phyloP scores from a whole-genome alignment of 2,113 vertebrate species.

The Pluvianellus socialis region DNA sequence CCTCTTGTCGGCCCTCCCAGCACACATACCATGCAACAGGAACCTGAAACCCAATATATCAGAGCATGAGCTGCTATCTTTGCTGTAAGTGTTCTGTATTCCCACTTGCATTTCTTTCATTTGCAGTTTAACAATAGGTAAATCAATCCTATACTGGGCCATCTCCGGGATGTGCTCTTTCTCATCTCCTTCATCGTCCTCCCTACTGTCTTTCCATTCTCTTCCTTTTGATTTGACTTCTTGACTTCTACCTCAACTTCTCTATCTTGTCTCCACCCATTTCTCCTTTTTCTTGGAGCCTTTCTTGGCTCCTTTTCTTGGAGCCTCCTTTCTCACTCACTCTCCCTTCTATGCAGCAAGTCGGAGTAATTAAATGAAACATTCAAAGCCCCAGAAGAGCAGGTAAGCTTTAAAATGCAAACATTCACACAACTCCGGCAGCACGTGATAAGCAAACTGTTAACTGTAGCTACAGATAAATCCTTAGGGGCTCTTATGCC shows the following conservation, averaged over 20 bases:
- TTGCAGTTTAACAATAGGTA: background rate
- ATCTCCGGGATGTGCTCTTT: background rate
- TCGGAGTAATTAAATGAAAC: background rate
- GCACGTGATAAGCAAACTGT: background rate
- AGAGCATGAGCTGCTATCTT: background rate
- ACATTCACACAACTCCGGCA: background rate
- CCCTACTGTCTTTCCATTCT: background rate
- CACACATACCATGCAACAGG: too few species aligned
- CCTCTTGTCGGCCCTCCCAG: background rate
- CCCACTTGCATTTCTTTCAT: background rate
- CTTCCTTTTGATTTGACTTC: background rate
- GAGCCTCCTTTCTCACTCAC: background rate
- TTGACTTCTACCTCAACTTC: background rate
- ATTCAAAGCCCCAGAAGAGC: background rate
- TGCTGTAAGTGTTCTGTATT: background rate
- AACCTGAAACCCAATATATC: background rate
- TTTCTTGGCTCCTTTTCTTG: too few species aligned
- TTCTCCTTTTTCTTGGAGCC: background rate
- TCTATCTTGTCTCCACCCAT: background rate
- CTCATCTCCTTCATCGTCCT: background rate
- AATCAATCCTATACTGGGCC: background rate
- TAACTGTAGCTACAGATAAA: background rate
- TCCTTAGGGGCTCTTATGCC: background rate
- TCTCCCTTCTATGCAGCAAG: background rate
- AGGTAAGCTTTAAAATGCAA: background rate